Evolutionary conservation across 2,888 invertebrate genomes (phyloP), one percentile per base, ranked within the genome.

Genomic region (Eudasyphora cyanicolor): DNA sequence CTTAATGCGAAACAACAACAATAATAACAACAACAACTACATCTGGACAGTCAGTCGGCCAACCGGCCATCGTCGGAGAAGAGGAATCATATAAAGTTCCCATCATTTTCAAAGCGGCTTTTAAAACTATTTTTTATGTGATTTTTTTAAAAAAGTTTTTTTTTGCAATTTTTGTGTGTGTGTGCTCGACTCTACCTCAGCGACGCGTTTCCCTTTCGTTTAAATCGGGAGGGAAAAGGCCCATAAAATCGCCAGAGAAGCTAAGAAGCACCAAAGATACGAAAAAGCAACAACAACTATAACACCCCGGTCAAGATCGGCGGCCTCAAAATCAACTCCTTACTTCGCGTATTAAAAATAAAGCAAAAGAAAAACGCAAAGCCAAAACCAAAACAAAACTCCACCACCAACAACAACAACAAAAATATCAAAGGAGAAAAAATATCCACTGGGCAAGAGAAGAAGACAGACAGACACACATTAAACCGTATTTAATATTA

Each of bases 341-440:
- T 83, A 71, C n/a, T n/a, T n/a, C n/a, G n/a, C 57, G 54, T 45
- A 8, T 70, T 73, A 35, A 73, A 74, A 27, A 70, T 67, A 32
- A 64, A 57, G 45, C 27, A 71, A 67, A 42, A 17, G 54, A 82
- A 54, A 24, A 19, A 76, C 76, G 75, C 32, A 69, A 74, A 74
- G 75, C 64, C 76, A 67, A n/a, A n/a, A 51, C 69, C 83, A 73
- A 76, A 74, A 69, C 74, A 79, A 74, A 62, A 77, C 76, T 67
- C 60, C 70, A 76, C 62, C 79, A 78, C 67, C 78, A 75, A 84
- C 87, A 86, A 85, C 78, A 75, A 82, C 78, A 85, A 82, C 89
- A 86, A 86, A 89, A 85, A 85, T 87, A 87, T 87, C 86, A 85
- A 86, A 80, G 87, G 82, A n/a, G 88, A 85, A 88, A 88, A n/a